A percentile compares a stretch with the other conserved stretches of the same genome.
Evolutionary conservation across 2,888 invertebrate genomes (phyloP).

Genomic region (Sarcophaga carnaria): DNA sequence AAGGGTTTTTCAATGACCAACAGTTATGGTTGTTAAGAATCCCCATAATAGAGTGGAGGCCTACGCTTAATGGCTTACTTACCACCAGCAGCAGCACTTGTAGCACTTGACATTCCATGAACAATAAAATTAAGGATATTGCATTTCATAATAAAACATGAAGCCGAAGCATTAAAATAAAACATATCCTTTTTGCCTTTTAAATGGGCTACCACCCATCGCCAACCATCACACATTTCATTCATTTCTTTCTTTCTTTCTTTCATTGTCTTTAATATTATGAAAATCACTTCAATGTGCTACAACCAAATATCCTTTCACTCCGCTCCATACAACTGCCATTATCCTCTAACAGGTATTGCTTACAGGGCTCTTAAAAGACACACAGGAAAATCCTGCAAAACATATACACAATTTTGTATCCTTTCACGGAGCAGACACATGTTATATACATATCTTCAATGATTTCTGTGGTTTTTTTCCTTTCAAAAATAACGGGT

Average conservation of each 20-base stretch:
- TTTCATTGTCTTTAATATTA: not conserved
- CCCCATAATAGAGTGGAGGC: too few species aligned
- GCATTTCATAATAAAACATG: not conserved
- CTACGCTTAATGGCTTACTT: too few species aligned
- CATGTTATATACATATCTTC: not conserved
- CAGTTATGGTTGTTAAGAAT: too few species aligned
- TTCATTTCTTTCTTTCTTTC: too few species aligned
- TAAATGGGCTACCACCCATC: too few species aligned
- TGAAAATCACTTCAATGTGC: not conserved
- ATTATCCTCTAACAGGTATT: not conserved
- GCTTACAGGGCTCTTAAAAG: not conserved
- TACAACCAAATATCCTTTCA: not conserved
- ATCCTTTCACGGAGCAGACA: not conserved
- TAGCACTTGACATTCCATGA: not conserved
- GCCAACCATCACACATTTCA: too few species aligned
- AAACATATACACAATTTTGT: not conserved
- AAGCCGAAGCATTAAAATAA: too few species aligned
- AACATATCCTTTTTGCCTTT: not conserved
- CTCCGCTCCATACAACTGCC: too few species aligned
- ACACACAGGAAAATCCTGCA: not conserved
- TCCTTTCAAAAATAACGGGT: not conserved
- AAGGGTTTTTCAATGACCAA: too few species aligned
- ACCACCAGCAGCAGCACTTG: not conserved
- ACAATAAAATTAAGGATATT: not conserved
- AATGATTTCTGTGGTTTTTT: not conserved